These are phyloP conservation scores for Otocyon megalotis DNA, from an alignment of 2,113 vertebrate species.

Conservation along the genomic window DNA sequence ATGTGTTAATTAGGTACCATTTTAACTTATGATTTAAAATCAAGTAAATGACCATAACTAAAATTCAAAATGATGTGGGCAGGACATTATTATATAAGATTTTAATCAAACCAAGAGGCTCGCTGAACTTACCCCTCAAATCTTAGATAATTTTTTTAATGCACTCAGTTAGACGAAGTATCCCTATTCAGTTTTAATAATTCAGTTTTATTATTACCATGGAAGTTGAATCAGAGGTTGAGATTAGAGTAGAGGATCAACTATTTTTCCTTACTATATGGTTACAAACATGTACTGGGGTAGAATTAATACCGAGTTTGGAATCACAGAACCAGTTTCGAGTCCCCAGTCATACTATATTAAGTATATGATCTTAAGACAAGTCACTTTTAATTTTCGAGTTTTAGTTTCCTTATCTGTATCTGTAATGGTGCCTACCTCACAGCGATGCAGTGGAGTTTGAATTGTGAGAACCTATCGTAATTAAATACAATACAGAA, in stretches of 20 bases:
- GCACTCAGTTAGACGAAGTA: neutral
- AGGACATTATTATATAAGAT: neutral
- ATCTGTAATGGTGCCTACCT: neutral
- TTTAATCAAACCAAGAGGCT: neutral
- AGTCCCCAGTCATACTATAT: neutral
- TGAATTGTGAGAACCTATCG: neutral
- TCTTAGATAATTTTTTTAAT: neutral
- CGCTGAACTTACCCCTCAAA: neutral
- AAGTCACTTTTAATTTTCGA: neutral
- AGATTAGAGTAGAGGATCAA: neutral
- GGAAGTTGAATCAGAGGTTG: neutral
- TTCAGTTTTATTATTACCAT: constrained; percentile 16
- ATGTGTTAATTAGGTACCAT: neutral
- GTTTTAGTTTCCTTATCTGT: neutral
- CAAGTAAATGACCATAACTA: neutral
- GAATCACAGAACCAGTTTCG: neutral
- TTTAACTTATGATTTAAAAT: constrained; percentile 10
- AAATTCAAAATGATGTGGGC: neutral
- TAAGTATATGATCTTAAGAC: neutral
- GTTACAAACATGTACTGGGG: neutral
- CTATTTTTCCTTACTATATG: neutral
- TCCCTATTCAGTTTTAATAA: neutral
- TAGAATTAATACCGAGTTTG: neutral
- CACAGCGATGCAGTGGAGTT: neutral
- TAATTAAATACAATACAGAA: neutral